Conservation (phyloP, 23 tunicate species). For the Pegea sp. region DNA sequence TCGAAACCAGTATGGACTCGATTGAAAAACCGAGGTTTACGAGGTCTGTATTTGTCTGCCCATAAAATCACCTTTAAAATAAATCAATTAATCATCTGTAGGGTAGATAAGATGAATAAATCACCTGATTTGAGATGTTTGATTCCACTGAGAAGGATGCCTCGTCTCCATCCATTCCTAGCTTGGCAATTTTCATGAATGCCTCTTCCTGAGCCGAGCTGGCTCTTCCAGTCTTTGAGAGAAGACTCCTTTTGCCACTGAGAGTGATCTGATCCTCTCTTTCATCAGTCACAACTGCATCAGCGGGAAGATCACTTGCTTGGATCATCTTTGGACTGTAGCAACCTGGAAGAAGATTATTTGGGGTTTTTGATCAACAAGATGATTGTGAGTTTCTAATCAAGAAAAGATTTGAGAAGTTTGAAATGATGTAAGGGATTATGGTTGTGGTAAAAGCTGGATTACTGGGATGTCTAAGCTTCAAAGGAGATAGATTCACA, state of each 20-base stretch:
- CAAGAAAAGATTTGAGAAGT: no score
- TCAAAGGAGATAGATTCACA: no score
- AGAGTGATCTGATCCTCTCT: constrained; percentile 60
- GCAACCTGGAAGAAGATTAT: no score
- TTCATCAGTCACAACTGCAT: constrained; percentile 57
- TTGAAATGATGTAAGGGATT: no score
- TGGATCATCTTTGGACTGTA: constrained; percentile 48
- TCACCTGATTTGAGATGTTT: constrained; percentile 50
- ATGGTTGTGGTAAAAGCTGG: no score
- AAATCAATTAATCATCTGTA: background rate
- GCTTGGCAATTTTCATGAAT: constrained; percentile 55
- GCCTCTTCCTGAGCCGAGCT: constrained; percentile 76
- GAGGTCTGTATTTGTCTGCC: constrained; percentile 98
- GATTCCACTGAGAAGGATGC: constrained; percentile 95
- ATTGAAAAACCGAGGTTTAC: constrained; percentile 96
- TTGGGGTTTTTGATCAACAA: no score
- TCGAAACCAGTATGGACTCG: constrained; percentile 99
- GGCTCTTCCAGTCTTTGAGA: constrained; percentile 50
- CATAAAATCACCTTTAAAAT: constrained; percentile 53
- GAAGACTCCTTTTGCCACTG: constrained; percentile 64
- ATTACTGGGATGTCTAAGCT: no score
- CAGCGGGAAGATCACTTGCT: constrained; percentile 53
- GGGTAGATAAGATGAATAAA: background rate
- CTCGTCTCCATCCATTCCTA: constrained; percentile 96
- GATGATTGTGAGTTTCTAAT: no score